Conservation (phyloP, 2,888 invertebrate genomes). For the Leptopterna dolabrata region DNA sequence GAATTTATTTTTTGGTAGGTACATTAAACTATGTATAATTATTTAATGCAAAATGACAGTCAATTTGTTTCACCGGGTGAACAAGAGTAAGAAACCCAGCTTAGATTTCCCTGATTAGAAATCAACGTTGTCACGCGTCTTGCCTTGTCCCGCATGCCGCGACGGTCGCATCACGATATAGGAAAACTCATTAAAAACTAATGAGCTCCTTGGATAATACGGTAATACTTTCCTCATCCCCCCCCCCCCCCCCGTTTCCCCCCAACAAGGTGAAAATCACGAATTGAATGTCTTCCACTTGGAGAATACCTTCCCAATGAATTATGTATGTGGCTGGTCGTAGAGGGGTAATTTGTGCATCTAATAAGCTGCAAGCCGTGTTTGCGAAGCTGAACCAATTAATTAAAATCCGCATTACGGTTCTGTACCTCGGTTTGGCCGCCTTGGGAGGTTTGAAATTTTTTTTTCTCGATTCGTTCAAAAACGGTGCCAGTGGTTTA, state of each 20-base stretch:
- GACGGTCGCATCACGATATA: not conserved
- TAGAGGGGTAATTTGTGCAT: not conserved
- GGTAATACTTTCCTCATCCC: not conserved
- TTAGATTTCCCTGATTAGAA: not conserved
- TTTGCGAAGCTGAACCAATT: constrained; percentile 29
- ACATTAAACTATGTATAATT: too few relatives aligned
- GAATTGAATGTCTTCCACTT: constrained; percentile 1
- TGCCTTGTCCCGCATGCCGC: not conserved
- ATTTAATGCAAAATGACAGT: too few relatives aligned
- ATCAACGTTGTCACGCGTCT: not conserved
- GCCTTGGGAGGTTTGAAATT: not conserved
- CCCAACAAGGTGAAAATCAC: not conserved
- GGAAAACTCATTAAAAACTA: not conserved
- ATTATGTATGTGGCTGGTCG: not conserved
- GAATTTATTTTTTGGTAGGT: too few relatives aligned
- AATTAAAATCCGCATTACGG: not conserved
- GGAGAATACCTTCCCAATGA: not conserved
- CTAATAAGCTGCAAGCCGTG: constrained; percentile 4
- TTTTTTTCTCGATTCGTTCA: not conserved
- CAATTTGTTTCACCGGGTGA: too few relatives aligned
- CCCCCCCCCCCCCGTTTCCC: too few relatives aligned
- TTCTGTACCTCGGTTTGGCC: not conserved
- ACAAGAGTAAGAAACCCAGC: not conserved
- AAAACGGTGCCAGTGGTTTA: not conserved
- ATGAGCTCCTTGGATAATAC: not conserved